These are phyloP conservation scores for Limnephilus lunatus DNA, from an alignment of 2,888 invertebrate species.

Conservation along the genomic window DNA sequence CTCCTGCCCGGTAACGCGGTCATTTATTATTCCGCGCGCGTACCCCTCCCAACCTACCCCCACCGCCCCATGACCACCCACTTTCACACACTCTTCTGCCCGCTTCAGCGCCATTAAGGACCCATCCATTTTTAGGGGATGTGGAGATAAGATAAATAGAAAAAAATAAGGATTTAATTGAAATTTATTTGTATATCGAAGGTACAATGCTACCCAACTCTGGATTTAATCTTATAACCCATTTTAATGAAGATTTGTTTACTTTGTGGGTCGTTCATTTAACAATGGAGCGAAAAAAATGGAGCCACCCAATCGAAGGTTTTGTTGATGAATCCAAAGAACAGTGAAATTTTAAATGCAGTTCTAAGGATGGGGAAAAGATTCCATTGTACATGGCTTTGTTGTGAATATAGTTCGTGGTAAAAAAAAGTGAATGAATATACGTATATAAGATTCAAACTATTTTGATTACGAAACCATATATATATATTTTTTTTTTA, in stretches of 20 bases:
- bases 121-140: slow-evolving; percentile 50
- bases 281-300: not conserved
- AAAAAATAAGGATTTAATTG: slow-evolving; percentile 60
- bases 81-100: slow-evolving; percentile 21
- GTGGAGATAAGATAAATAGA: slow-evolving; percentile 64
- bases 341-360: not conserved
- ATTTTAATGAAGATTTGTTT: slow-evolving; percentile 44
- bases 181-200: slow-evolving; percentile 60
- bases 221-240: slow-evolving; percentile 31
- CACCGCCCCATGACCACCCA: not conserved
- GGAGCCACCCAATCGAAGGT: not conserved
- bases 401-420: not conserved
- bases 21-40: slow-evolving; percentile 65
- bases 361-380: not conserved
- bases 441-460: no score
- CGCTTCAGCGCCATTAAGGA: slow-evolving; percentile 58
- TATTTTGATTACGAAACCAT: no score
- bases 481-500: no score
- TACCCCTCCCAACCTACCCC: slow-evolving; percentile 15
- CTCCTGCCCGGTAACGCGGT: slow-evolving; percentile 54
- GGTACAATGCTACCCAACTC: slow-evolving; percentile 10
- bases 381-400: not conserved
- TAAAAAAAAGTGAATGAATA: not conserved
- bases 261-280: not conserved
- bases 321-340: not conserved